phyloP scores from a whole-genome alignment of 2,888 invertebrate species.

The Rhingia campestris region DNA sequence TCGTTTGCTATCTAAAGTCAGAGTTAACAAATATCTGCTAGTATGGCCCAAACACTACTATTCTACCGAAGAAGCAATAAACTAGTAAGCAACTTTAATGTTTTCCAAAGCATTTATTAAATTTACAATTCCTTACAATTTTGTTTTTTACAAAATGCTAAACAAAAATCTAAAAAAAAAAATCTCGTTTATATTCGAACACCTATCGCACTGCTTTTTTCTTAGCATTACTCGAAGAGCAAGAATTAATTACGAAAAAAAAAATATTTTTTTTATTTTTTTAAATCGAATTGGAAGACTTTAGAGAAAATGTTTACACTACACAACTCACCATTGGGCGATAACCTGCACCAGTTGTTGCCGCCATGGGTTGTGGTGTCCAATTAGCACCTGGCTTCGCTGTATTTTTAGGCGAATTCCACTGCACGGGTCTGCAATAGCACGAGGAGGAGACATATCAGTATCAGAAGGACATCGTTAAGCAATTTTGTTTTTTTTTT shows the following conservation, averaged over 20 bases:
- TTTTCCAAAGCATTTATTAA: slow-evolving; percentile 2
- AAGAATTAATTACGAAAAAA: slow-evolving; percentile 29
- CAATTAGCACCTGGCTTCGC: slow-evolving; percentile 91
- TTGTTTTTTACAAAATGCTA: too few relatives aligned
- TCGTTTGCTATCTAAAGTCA: background rate
- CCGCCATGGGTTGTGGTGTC: slow-evolving; percentile 95
- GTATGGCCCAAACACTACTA: background rate
- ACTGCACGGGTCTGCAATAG: slow-evolving; percentile 90
- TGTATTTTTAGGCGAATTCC: slow-evolving; percentile 94
- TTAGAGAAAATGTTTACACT: slow-evolving; percentile 32
- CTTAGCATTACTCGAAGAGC: slow-evolving; percentile 23
- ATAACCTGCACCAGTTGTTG: slow-evolving; percentile 93
- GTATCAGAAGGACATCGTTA: slow-evolving; percentile 48
- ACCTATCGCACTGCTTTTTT: slow-evolving; percentile 10
- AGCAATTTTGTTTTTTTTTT: slow-evolving; percentile 47
- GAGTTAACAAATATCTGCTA: background rate
- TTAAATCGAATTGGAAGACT: slow-evolving; percentile 31
- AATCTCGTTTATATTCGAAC: slow-evolving; percentile 28
- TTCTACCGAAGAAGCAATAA: slow-evolving; percentile 6
- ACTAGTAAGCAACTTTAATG: slow-evolving; percentile 11
- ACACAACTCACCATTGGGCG: slow-evolving; percentile 90
- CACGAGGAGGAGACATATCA: slow-evolving; percentile 63
- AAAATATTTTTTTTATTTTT: slow-evolving; percentile 4
- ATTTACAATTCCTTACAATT: slow-evolving; percentile 22
- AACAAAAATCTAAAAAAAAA: slow-evolving; percentile 7